Evolutionary conservation across 2,113 vertebrate species (phyloP), one percentile per base, ranked within the genome.

Genomic region (Mastomys coucha): DNA sequence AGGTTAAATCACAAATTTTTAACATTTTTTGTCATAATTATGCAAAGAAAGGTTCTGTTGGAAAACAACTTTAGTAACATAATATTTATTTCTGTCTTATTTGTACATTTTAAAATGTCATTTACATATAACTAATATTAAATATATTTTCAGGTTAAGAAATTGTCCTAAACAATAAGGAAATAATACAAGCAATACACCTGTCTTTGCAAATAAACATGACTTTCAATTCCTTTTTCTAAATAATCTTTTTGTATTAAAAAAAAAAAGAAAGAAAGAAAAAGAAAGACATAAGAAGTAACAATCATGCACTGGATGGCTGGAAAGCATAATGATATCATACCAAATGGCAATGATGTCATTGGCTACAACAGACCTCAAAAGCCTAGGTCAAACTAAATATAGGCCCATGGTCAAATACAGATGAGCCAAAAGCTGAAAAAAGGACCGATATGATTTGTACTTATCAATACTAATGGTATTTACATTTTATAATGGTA

Each of bases 171-270:
- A 94, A 67, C 22, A 96, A 93, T 42, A 5, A 91, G 26, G 45
- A 93, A 82, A 93, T 89, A 8, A 95, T 69, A 51, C 36, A 70
- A 75, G 86, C 22, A 92, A 92, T 85, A 89, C 14, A 73, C 36
- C 26, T 95, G 49, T 58, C 9, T 88, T 86, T 88, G 49, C 39
- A 87, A 93, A 95, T 87, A 95, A 96, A 84, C 10, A 82, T 14
- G 76, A 39, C 70, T 53, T 82, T 53, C 73, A 81, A 87, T 16
- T 93, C 72, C 82, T 56, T 86, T 58, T 73, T 89, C 39, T 92
- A 95, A 75, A 14, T 19, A 88, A 56, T 12, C 49, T 8, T 12
- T 95, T 89, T 87, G 85, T 42, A 67, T 78, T 17, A 8, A 31
- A 78, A 76, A 45, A 20, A 26, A 9, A 88, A 69, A 84, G 4